Conservation (phyloP, 2,797 vertebrate species). For the Myripristis jacobus region DNA sequence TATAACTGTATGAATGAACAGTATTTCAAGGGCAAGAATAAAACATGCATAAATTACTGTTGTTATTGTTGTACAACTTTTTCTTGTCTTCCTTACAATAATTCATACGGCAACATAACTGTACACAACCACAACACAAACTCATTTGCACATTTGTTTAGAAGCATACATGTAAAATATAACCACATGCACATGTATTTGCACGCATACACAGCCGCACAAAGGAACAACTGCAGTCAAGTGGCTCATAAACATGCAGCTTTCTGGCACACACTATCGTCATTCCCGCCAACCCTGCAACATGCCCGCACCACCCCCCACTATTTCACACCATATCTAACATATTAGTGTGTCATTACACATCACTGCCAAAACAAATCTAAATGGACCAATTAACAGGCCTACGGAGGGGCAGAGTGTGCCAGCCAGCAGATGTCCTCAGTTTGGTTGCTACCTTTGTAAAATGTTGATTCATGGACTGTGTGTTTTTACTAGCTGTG, state of each 20-base stretch:
- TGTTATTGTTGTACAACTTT: too few species aligned
- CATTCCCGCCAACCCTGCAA: slow-evolving; percentile 23
- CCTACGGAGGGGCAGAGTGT: not conserved
- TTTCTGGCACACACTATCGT: slow-evolving; percentile 30
- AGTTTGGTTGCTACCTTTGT: slow-evolving; percentile 23
- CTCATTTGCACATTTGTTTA: not conserved
- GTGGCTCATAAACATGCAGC: slow-evolving; percentile 42
- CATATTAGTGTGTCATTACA: slow-evolving; percentile 38
- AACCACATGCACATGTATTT: not conserved
- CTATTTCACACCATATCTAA: slow-evolving; percentile 43
- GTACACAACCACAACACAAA: not conserved
- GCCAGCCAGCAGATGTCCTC: slow-evolving; percentile 23
- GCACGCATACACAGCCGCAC: slow-evolving; percentile 1
- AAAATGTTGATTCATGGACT: not conserved
- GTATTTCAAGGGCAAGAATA: too few species aligned
- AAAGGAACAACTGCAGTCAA: slow-evolving; percentile 6
- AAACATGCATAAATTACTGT: too few species aligned
- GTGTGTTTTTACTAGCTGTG: not conserved
- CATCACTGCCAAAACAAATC: slow-evolving; percentile 34
- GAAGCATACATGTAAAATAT: not conserved
- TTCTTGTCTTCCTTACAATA: too few species aligned
- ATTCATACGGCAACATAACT: too few species aligned
- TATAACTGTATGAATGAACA: too few species aligned
- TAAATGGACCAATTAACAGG: slow-evolving; percentile 36
- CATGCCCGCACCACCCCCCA: slow-evolving; percentile 12